Evolutionary conservation across 92 coral and sea anemone species (phyloP), one percentile per base, ranked within the genome.

Genomic region (Heteractis magnifica): DNA sequence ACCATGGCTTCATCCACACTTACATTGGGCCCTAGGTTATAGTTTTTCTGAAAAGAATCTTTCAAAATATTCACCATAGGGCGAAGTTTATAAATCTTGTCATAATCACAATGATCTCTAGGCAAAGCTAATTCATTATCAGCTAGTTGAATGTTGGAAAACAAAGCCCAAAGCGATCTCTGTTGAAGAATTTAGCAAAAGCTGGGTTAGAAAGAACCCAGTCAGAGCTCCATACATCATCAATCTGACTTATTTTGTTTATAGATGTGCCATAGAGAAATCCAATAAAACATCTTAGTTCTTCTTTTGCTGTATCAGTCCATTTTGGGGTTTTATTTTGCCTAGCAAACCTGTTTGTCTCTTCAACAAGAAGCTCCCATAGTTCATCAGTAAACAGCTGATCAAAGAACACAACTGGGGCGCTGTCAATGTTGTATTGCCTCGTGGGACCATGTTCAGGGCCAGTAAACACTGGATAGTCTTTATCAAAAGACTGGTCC

Each of bases 141-240:
- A 53, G 77, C 62, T 19, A 81, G 58, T 58, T 81, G 85, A 6
- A 81, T 68, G 58, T 50, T 68, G 48, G 77, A 18, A 34, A 34
- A 71, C 77, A 70, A 70, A 48, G 75, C 64, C 76, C 84, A 81
- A 81, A 81, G 50, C 84, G 65, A 44, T 81, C 76, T 16, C 53
- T 12, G 84, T 64, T 48, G 71, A 64, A 56, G 55, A 64, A 48
- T 4, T 70, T 34, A 10, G 65, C 77, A 51, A 81, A 68, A 16
- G 77, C 84, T 70, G 84, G 84, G 75, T 58, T 16, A 48, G 84
- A 59, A 8, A 74, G 70, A 73, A 82, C 86, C 86, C 86, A 82
- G 55, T 82, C 79, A 71, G 86, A 82, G 79, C 86, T 73, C 86
- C 86, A 82, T 53, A 73, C 59, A 58, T 82, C 80, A 82, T 82